These are phyloP conservation scores for Dasysyrphus tricinctus DNA, from an alignment of 2,888 invertebrate genomes.

Conservation along the genomic window DNA sequence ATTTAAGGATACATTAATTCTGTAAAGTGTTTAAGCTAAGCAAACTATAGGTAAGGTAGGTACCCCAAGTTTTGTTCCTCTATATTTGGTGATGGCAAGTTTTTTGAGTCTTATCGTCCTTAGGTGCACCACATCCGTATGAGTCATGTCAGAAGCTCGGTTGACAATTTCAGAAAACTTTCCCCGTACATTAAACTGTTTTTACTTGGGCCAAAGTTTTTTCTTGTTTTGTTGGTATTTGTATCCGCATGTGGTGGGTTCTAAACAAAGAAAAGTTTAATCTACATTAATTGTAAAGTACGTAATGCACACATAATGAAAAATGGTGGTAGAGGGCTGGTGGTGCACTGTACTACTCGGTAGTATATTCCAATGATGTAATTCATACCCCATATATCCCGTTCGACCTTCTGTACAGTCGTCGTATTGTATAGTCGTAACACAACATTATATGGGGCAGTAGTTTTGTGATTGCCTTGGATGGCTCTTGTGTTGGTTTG, in stretches of 20 bases:
- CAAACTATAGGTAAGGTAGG: not conserved
- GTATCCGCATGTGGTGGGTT: not conserved
- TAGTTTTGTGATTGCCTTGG: constrained; percentile 19
- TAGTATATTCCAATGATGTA: no score
- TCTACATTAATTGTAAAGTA: constrained; percentile 22
- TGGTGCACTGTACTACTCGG: no score
- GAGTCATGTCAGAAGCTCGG: constrained; percentile 14
- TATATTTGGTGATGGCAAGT: not conserved
- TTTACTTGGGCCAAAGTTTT: constrained; percentile 31
- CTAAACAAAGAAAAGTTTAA: constrained; percentile 37
- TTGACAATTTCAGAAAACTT: constrained; percentile 42
- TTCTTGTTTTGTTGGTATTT: not conserved
- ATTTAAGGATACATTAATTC: not conserved
- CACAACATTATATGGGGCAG: constrained; percentile 7
- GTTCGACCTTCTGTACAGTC: not conserved
- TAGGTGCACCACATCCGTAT: constrained; percentile 6
- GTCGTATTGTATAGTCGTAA: not conserved
- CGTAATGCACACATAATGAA: not conserved
- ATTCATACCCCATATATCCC: not conserved
- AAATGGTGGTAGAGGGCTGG: not conserved
- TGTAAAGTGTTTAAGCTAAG: constrained; percentile 14
- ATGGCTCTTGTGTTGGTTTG: constrained; percentile 27
- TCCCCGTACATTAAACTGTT: not conserved
- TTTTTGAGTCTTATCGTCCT: not conserved
- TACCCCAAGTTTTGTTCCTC: not conserved